Conservation (phyloP, 2,888 invertebrate genomes). For the Drepana falcataria region DNA sequence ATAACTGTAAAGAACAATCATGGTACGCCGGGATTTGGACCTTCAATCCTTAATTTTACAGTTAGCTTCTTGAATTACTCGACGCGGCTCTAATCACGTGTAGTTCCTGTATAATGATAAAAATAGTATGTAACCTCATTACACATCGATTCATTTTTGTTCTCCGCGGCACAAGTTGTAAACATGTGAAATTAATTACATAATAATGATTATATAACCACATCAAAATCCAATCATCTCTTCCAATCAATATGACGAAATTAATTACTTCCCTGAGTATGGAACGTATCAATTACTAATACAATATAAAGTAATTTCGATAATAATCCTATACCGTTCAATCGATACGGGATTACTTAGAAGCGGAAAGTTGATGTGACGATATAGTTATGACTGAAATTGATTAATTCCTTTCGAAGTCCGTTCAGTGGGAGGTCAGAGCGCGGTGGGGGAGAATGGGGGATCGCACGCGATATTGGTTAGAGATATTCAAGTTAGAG, state of each 20-base stretch:
- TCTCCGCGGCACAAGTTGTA: no score
- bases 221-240: background rate
- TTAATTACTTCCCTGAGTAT: background rate
- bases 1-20: no score
- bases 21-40: no score
- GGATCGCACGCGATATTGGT: slow-evolving; percentile 49
- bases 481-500: slow-evolving; percentile 26
- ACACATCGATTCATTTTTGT: no score
- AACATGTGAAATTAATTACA: no score
- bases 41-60: no score
- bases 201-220: no score
- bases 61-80: no score
- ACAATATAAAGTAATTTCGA: slow-evolving; percentile 1
- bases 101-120: no score
- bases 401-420: slow-evolving; percentile 43
- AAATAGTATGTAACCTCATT: no score
- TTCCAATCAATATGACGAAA: background rate
- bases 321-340: slow-evolving; percentile 3
- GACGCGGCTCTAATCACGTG: no score
- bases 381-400: slow-evolving; percentile 43
- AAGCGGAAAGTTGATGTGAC: slow-evolving; percentile 31
- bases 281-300: background rate
- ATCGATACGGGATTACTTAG: slow-evolving; percentile 19
- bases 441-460: slow-evolving; percentile 3
- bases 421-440: slow-evolving; percentile 3